Percentiles rank a stretch among this genome's conserved stretches.
Conservation (phyloP, 2,888 invertebrate species). For the Cerceris rybyensis region DNA sequence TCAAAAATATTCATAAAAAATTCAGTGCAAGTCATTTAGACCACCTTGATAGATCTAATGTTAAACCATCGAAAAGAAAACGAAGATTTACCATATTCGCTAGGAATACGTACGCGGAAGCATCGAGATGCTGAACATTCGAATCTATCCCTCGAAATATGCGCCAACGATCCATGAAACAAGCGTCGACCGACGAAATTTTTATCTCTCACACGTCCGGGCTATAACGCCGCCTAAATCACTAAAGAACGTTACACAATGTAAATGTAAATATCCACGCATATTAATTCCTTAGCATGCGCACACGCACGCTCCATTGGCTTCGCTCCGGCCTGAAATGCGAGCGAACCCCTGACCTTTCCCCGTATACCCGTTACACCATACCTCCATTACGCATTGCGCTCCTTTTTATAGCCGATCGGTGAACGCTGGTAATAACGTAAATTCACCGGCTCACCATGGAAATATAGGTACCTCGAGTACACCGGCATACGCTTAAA, state of each 20-base stretch:
- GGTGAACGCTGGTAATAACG: constrained; percentile 65
- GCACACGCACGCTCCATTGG: constrained; percentile 27
- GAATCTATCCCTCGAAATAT: neutral
- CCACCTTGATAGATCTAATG: no score
- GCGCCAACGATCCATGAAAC: constrained; percentile 21
- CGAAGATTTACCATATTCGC: no score
- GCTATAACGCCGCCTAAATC: neutral
- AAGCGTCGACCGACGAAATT: constrained; percentile 3
- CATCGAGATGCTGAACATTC: neutral
- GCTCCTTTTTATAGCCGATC: constrained; percentile 67
- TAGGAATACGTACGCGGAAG: neutral
- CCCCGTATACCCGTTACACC: constrained; percentile 63
- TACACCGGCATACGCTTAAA: constrained; percentile 53
- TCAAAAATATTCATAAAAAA: no score
- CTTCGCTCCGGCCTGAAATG: constrained; percentile 56
- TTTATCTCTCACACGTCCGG: constrained; percentile 10
- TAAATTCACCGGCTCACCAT: constrained; percentile 55
- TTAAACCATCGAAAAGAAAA: no score
- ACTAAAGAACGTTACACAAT: constrained; percentile 13
- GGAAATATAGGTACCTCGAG: constrained; percentile 41
- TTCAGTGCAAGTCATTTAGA: no score
- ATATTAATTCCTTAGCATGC: constrained; percentile 50
- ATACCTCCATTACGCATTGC: constrained; percentile 66
- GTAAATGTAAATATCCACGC: constrained; percentile 32
- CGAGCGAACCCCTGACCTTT: constrained; percentile 70